Evolutionary conservation across 2,797 vertebrate species (phyloP).

Genomic region (Diplodus sargus): DNA sequence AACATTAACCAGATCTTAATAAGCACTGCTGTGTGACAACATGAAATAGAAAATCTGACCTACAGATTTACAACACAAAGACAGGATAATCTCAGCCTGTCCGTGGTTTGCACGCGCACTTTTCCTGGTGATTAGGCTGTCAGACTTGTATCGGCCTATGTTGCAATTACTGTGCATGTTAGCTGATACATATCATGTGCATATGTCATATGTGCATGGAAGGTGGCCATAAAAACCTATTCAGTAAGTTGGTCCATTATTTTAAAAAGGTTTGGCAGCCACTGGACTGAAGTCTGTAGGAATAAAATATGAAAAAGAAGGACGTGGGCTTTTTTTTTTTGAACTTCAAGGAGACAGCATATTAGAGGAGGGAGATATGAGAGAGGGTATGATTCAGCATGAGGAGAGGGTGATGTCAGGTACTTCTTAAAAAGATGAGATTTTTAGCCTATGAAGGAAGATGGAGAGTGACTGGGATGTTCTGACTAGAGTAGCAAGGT

Average conservation of each 20-base stretch:
- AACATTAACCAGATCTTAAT: no score
- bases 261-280: neutral
- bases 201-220: neutral
- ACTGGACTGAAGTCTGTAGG: neutral
- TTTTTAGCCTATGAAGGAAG: constrained; percentile 48
- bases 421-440: constrained; percentile 42
- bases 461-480: constrained; percentile 57
- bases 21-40: no score
- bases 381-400: constrained; percentile 35
- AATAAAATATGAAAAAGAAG: constrained; percentile 7
- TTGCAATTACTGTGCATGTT: neutral
- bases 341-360: constrained; percentile 18
- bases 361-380: constrained; percentile 25
- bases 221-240: neutral
- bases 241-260: neutral
- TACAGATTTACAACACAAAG: no score
- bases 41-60: no score
- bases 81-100: no score
- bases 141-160: neutral
- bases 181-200: neutral
- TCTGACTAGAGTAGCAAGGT: constrained; percentile 72
- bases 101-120: no score
- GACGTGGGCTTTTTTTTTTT: neutral
- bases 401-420: constrained; percentile 42
- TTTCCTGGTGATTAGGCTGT: neutral